Evolutionary conservation across 2,797 vertebrate species (phyloP).

Genomic region (Luscinia megarhynchos): DNA sequence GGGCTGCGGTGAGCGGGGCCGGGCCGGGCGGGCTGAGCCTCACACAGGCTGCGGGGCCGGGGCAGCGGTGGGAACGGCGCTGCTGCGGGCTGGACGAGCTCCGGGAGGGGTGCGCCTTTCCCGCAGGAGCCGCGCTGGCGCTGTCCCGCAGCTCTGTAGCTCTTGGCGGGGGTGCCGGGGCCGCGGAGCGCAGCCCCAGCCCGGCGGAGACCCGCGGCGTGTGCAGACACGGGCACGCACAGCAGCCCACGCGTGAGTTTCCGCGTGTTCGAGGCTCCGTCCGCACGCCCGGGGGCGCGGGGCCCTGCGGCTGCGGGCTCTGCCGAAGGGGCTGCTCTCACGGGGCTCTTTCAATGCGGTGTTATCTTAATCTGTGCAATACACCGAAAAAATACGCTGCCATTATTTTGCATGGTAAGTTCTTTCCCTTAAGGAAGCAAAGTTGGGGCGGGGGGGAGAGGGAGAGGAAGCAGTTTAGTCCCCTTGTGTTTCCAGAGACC

Average conservation of each 20-base stretch:
- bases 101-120: not conserved
- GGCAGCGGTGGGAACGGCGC: fast-evolving
- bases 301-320: not conserved
- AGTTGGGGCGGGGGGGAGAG: too few relatives aligned
- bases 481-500: not conserved
- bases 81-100: not conserved
- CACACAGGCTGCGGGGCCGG: too few relatives aligned
- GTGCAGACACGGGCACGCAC: fast-evolving
- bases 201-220: not conserved
- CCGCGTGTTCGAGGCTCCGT: fast-evolving
- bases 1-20: not conserved
- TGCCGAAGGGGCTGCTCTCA: fast-evolving
- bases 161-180: not conserved
- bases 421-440: not conserved
- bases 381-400: not conserved
- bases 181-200: not conserved
- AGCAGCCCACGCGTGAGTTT: not conserved
- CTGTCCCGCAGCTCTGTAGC: not conserved
- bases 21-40: too few relatives aligned
- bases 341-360: fast-evolving
- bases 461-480: not conserved
- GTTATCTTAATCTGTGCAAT: fast-evolving
- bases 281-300: not conserved
- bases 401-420: fast-evolving
- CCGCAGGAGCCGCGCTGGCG: not conserved